Base-by-base conservation (phyloP, 1,140 invertebrate species). In the Hyles euphorbiae region DNA sequence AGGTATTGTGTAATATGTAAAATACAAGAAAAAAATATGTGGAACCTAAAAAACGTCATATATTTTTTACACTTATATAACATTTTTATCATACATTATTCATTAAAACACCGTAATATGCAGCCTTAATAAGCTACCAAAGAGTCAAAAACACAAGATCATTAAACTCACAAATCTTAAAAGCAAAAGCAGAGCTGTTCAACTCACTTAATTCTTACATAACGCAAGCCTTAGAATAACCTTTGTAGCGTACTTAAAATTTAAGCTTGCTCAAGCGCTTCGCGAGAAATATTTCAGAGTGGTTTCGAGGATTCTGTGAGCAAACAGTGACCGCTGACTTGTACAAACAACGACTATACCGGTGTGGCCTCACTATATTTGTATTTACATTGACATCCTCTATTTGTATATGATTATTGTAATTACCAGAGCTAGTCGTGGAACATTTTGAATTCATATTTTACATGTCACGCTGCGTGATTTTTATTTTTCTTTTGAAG, bases 311-410 rank as follows among this genome's bases (percentile, higher is more conserved):
- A 77, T 75, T 66, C 69, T 64, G 11, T 69, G 61, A 70, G 74
- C 69, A 87, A 87, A 87, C 72, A 87, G 68, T 72, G 83, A 87
- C 83, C 84, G 82, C 81, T 85, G 72, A 70, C 67, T 76, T 85
- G 71, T 72, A 63, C 78, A 87, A 87, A 85, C 74, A 62, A 72
- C 50, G 54, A 36, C 58, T 48, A 45, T 60, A 65, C 58, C 51
- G 58, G 49, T 56, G 61, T 71, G 72, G 70, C 76, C 77, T 76
- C 72, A 67, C 63, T 72, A 64, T 69, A 68, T 69, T 72, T 73
- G 64, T 82, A 72, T 82, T 86, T 69, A 77, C 76, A 75, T 74
- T 76, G 61, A 61, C 65, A 64, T 68, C 74, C 72, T 78, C 67
- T 76, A 72, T 76, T 79, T 77, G 72, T 75, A 74, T 75, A 74